Evolutionary conservation across 1,140 invertebrate genomes (phyloP).

Genomic region (Diabrotica undecimpunctata): DNA sequence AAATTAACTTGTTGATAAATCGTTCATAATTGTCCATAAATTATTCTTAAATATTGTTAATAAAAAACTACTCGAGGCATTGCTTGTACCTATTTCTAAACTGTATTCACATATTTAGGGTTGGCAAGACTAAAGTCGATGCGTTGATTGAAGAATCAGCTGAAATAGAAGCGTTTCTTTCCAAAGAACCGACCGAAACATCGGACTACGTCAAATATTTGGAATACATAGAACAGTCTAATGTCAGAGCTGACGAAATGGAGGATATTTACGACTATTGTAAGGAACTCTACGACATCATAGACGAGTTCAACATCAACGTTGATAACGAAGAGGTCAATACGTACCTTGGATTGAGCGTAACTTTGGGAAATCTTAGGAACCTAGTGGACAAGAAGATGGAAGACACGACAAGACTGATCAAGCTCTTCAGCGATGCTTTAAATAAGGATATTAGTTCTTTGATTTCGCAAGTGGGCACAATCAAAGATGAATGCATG

Average conservation of each 20-base stretch:
- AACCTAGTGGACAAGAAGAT: constrained; percentile 54
- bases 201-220: constrained; percentile 66
- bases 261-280: constrained; percentile 63
- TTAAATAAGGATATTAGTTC: constrained; percentile 61
- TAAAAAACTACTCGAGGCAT: too few relatives aligned
- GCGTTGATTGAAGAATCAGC: constrained; percentile 56
- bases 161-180: constrained; percentile 59
- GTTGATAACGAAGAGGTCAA: constrained; percentile 43
- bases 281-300: constrained; percentile 69
- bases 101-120: constrained; percentile 39
- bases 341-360: constrained; percentile 45
- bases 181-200: constrained; percentile 58
- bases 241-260: constrained; percentile 58
- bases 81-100: too few relatives aligned
- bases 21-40: too few relatives aligned
- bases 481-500: constrained; percentile 60
- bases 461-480: constrained; percentile 63
- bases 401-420: constrained; percentile 53
- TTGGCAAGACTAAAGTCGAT: constrained; percentile 60
- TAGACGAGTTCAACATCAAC: constrained; percentile 65
- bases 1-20: too few relatives aligned
- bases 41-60: too few relatives aligned
- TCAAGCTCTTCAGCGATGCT: constrained; percentile 56
- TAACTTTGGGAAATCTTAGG: constrained; percentile 50
- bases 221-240: constrained; percentile 63